A percentile compares a stretch with the other conserved stretches of the same genome.
These are phyloP conservation scores for Limnephilus lunatus DNA, from an alignment of 2,888 invertebrate genomes.

Conservation along the genomic window DNA sequence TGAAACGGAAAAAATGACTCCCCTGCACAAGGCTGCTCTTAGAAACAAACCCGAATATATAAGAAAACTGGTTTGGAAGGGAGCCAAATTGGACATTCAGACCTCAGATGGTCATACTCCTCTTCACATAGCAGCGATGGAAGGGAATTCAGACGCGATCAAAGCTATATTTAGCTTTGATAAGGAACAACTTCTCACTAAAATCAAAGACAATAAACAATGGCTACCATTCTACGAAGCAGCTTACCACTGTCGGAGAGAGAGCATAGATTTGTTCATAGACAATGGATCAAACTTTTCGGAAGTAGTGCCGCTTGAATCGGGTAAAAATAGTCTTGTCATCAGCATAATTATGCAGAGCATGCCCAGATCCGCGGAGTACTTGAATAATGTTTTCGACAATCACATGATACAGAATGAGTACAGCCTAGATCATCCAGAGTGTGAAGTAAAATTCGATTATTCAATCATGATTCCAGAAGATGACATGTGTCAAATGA, in stretches of 20 bases:
- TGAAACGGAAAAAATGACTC: constrained; percentile 72
- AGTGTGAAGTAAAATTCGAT: constrained; percentile 75
- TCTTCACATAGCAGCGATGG: constrained; percentile 74
- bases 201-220: constrained; percentile 67
- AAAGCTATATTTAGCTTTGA: constrained; percentile 44
- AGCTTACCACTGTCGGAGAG: constrained; percentile 78
- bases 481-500: constrained; percentile 74
- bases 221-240: constrained; percentile 75
- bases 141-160: constrained; percentile 72
- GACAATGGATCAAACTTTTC: constrained; percentile 75
- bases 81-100: constrained; percentile 74
- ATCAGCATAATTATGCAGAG: constrained; percentile 77
- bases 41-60: constrained; percentile 76
- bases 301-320: constrained; percentile 69
- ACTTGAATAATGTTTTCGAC: constrained; percentile 77
- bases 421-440: constrained; percentile 71
- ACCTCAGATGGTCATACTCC: constrained; percentile 72
- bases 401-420: constrained; percentile 75
- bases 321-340: constrained; percentile 74
- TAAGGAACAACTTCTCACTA: constrained; percentile 11
- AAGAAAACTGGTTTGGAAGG: constrained; percentile 72
- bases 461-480: constrained; percentile 75
- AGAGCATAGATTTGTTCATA: constrained; percentile 74
- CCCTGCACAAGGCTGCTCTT: constrained; percentile 78
- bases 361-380: constrained; percentile 76